phyloP scores from a whole-genome alignment of 2,797 vertebrate genomes.

The Phoxinus dragarum region DNA sequence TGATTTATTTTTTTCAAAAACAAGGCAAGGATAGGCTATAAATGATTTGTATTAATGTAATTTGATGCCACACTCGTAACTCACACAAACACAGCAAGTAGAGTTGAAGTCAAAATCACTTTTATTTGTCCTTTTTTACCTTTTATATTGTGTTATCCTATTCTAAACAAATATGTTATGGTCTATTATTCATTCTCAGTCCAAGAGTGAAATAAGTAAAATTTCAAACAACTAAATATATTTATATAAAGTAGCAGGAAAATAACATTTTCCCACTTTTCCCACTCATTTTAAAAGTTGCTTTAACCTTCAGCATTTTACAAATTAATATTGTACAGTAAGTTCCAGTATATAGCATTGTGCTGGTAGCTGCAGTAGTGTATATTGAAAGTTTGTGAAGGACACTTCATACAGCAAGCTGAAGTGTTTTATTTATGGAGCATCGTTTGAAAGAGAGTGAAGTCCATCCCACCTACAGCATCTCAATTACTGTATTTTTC shows the following conservation, averaged over 20 bases:
- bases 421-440: conserved; percentile 51
- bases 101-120: no score
- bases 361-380: conserved; percentile 22
- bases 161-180: neutral
- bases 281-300: neutral
- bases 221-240: neutral
- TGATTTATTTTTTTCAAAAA: no score
- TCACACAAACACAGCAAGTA: no score
- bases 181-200: neutral
- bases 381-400: conserved; percentile 40
- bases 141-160: neutral
- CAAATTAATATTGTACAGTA: neutral
- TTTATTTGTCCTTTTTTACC: no score
- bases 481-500: conserved; percentile 40
- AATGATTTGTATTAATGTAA: no score
- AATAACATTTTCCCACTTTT: neutral
- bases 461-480: conserved; percentile 32
- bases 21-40: no score
- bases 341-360: conserved; percentile 16
- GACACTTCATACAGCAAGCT: conserved; percentile 35
- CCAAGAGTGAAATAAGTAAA: neutral
- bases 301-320: neutral
- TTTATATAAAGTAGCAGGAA: neutral
- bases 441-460: conserved; percentile 37
- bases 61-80: no score